A percentile compares a stretch with the other conserved stretches of the same genome.
Conservation (phyloP, 1,140 invertebrate species). For the Brachionus sp. region DNA sequence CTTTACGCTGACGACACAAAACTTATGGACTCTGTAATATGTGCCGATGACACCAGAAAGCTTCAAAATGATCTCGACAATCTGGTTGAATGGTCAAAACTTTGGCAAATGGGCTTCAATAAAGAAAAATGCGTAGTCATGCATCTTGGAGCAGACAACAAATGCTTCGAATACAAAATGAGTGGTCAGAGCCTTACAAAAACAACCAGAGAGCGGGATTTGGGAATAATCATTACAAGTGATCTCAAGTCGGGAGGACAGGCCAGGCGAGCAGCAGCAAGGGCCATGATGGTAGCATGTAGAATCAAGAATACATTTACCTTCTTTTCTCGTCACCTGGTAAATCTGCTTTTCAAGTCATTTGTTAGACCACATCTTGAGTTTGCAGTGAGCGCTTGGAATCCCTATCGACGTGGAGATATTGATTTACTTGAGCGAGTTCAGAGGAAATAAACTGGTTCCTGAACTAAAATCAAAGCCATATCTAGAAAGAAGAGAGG, state of each 20-base stretch:
- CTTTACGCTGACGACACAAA: not conserved
- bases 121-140: no score
- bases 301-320: not conserved
- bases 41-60: no score
- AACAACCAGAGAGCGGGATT: not conserved
- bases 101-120: no score
- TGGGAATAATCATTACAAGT: not conserved
- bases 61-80: no score
- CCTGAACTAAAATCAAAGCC: not conserved
- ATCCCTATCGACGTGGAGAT: not conserved
- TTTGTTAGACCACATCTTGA: not conserved
- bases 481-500: not conserved
- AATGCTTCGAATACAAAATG: not conserved
- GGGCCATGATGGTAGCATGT: not conserved
- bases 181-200: not conserved
- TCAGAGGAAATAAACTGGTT: not conserved
- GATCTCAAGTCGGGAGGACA: not conserved
- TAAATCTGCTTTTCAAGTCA: not conserved
- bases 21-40: not conserved
- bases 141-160: no score
- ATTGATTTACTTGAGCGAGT: not conserved
- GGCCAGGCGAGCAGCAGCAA: not conserved
- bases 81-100: no score
- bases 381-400: not conserved
- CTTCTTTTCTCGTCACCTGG: not conserved